Percentiles rank a stretch among this genome's conserved stretches.
These are phyloP conservation scores for Bombylius major DNA, from an alignment of 2,888 invertebrate genomes.

Conservation along the genomic window DNA sequence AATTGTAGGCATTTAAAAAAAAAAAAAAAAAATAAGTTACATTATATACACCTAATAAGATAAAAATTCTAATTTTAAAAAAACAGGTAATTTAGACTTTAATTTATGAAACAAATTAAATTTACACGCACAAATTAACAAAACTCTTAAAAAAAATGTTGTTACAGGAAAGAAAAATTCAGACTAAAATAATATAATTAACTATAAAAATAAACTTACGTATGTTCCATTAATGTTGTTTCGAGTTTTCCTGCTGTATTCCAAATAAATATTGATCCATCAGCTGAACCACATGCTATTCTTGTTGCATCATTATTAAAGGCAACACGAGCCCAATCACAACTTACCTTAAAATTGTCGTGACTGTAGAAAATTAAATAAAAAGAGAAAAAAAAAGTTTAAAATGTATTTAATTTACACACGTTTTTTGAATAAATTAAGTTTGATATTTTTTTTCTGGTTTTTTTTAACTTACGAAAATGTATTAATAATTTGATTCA, in stretches of 20 bases:
- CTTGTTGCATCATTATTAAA: constrained; percentile 86
- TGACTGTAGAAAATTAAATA: constrained; percentile 48
- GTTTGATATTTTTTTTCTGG: background rate
- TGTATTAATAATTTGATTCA: constrained; percentile 80
- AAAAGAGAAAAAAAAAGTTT: background rate
- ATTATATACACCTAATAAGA: no score
- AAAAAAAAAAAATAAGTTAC: no score
- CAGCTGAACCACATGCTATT: constrained; percentile 81
- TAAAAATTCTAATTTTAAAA: no score
- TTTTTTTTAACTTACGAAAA: constrained; percentile 57
- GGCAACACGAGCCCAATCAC: constrained; percentile 85
- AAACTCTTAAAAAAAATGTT: no score
- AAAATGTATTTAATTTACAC: background rate
- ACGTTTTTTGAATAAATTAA: background rate
- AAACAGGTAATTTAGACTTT: no score
- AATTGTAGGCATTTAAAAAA: no score
- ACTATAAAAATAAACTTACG: constrained; percentile 44
- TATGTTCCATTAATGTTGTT: constrained; percentile 65
- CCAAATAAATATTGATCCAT: constrained; percentile 90
- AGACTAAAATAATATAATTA: no score
- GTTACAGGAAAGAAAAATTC: no score
- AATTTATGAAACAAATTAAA: no score
- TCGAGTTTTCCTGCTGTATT: constrained; percentile 65
- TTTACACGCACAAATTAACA: no score
- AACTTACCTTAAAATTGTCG: constrained; percentile 89